Conservation (phyloP, 2,888 invertebrate genomes). For the Strigamia crassipes region DNA sequence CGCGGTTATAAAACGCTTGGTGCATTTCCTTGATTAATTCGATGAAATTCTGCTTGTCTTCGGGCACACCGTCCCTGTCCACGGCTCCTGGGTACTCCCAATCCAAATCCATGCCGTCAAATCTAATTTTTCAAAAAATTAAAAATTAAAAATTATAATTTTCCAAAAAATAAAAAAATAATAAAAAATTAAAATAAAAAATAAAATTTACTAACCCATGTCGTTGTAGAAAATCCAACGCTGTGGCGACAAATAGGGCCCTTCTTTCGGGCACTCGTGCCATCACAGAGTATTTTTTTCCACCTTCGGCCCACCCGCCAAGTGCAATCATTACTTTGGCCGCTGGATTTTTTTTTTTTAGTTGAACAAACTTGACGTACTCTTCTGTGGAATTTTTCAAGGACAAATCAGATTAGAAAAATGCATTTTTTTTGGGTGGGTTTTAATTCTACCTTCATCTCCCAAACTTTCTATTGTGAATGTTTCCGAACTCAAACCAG, state of each 20-base stretch:
- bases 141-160: too few relatives aligned
- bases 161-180: too few relatives aligned
- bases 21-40: constrained; percentile 68
- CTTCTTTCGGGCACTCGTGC: constrained; percentile 54
- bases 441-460: constrained; percentile 23
- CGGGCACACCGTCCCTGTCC: constrained; percentile 60
- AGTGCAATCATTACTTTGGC: constrained; percentile 52
- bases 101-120: constrained; percentile 59
- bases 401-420: not conserved
- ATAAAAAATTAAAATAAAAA: not conserved
- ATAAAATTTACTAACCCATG: constrained; percentile 53
- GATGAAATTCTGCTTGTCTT: constrained; percentile 81
- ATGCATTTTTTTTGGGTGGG: not conserved
- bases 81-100: constrained; percentile 61
- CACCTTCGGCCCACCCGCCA: constrained; percentile 52
- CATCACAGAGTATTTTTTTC: constrained; percentile 53
- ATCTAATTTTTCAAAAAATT: constrained; percentile 50
- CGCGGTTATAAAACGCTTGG: constrained; percentile 66
- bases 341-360: constrained; percentile 55
- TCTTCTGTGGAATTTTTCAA: constrained; percentile 53
- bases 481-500: constrained; percentile 45
- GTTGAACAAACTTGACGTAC: constrained; percentile 55
- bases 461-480: constrained; percentile 48
- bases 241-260: constrained; percentile 56
- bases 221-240: constrained; percentile 55